A percentile compares a stretch with the other conserved stretches of the same genome.
Conservation (phyloP, 2,797 vertebrate species). For the Picus viridis region DNA sequence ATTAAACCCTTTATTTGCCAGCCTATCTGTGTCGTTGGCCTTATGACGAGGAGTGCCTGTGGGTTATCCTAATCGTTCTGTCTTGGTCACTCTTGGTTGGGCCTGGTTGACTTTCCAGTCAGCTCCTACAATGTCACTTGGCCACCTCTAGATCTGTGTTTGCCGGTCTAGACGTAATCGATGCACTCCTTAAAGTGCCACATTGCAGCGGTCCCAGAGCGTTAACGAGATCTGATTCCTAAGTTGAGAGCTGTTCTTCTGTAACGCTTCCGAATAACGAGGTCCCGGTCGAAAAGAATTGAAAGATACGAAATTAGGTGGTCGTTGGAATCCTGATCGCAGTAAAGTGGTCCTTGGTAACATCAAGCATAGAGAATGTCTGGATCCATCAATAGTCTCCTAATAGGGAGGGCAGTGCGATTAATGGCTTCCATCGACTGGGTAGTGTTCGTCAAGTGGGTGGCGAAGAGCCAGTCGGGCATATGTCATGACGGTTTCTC, state of each 20-base stretch:
- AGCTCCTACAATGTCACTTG: constrained; percentile 88
- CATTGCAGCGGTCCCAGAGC: constrained; percentile 85
- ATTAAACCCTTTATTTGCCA: constrained; percentile 99
- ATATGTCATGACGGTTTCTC: constrained; percentile 85
- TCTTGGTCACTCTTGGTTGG: constrained; percentile 99
- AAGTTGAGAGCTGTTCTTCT: constrained; percentile 90
- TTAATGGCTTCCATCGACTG: constrained; percentile 86
- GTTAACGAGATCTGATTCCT: constrained; percentile 86
- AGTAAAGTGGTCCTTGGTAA: constrained; percentile 91
- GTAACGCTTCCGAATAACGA: constrained; percentile 92
- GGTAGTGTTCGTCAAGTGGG: constrained; percentile 86
- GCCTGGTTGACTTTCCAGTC: constrained; percentile 95
- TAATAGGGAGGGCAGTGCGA: constrained; percentile 86
- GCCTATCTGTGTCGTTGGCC: constrained; percentile 99
- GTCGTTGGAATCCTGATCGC: constrained; percentile 88
- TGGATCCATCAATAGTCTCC: constrained; percentile 89
- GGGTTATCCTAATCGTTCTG: constrained; percentile 95
- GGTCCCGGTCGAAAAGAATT: constrained; percentile 88
- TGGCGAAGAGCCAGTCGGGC: constrained; percentile 89
- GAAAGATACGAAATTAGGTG: constrained; percentile 87
- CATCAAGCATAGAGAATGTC: constrained; percentile 93
- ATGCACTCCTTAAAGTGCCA: constrained; percentile 85
- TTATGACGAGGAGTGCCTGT: constrained; percentile 95
- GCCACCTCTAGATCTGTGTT: constrained; percentile 88
- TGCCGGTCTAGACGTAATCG: constrained; percentile 87